Conservation (phyloP, 53 echinoderm and acorn worm genomes). For the Luidia sarsii region DNA sequence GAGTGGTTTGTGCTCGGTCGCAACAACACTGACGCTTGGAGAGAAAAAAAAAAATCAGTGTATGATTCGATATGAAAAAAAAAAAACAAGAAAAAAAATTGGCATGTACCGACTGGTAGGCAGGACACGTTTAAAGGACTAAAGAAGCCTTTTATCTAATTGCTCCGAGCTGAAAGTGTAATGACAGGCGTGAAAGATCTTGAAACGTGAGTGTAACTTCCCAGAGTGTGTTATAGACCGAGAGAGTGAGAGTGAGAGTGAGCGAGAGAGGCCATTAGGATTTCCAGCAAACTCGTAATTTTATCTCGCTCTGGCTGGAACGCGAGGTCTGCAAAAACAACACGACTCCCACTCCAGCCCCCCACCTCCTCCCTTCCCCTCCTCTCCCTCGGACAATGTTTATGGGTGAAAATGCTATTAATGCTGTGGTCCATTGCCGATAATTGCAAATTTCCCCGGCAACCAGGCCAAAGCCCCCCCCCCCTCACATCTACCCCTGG, state of each 20-base stretch:
- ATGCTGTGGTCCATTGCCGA: constrained; percentile 32
- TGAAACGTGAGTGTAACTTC: background rate
- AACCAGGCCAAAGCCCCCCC: too few relatives aligned
- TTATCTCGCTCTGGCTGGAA: background rate
- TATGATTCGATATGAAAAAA: background rate
- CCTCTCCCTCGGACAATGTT: constrained; percentile 31
- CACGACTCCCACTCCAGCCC: background rate
- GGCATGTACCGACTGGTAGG: background rate
- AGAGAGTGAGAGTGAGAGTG: background rate
- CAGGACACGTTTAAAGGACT: constrained; percentile 13
- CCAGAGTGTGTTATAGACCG: constrained; percentile 17
- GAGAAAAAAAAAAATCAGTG: too few relatives aligned
- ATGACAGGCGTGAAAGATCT: background rate
- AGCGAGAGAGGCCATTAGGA: too few relatives aligned
- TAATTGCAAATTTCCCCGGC: constrained; percentile 42
- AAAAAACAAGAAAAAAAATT: too few relatives aligned
- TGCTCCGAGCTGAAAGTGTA: constrained; percentile 31
- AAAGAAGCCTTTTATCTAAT: constrained; percentile 43
- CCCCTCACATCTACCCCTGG: too few relatives aligned
- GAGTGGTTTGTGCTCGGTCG: constrained; percentile 43
- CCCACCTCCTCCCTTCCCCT: too few relatives aligned
- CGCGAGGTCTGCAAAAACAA: background rate
- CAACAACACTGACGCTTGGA: background rate
- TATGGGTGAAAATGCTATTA: constrained; percentile 15
- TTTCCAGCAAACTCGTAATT: constrained; percentile 13